A percentile compares a stretch with the other conserved stretches of the same genome.
Evolutionary conservation across 2,797 vertebrate genomes (phyloP).

Genomic region (Pampus argenteus): DNA sequence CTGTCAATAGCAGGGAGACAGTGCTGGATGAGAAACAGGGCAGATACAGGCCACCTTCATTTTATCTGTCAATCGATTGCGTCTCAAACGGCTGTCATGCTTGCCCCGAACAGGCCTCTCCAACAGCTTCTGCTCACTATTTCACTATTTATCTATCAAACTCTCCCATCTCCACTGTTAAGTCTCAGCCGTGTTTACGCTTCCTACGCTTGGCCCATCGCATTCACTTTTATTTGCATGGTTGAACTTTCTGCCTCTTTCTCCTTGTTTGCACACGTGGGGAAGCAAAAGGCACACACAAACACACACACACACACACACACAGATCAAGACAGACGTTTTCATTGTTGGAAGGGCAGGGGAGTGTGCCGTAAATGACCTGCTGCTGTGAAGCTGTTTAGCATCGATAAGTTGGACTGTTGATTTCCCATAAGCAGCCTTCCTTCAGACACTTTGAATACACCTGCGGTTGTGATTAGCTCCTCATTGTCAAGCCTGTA

Average conservation of each 20-base stretch:
- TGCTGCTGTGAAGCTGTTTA: conserved; percentile 37
- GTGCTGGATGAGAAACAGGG: conserved; percentile 30
- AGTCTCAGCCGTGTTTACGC: conserved; percentile 29
- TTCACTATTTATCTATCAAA: conserved; percentile 48
- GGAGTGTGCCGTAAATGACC: conserved; percentile 32
- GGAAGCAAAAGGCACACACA: not conserved
- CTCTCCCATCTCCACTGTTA: conserved; percentile 11
- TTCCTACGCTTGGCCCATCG: conserved; percentile 14
- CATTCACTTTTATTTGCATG: conserved; percentile 45
- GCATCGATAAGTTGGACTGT: conserved; percentile 36
- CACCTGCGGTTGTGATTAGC: conserved; percentile 12
- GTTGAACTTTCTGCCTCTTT: conserved; percentile 29
- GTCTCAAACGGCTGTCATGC: conserved; percentile 38
- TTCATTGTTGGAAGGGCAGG: conserved; percentile 27
- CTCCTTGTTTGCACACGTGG: conserved; percentile 21
- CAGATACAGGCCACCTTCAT: conserved; percentile 44
- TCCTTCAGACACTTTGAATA: conserved; percentile 26
- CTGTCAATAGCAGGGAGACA: conserved; percentile 36
- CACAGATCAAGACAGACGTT: conserved; percentile 1
- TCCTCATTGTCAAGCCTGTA: conserved; percentile 6
- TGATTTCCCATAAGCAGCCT: conserved; percentile 38
- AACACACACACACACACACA: not conserved
- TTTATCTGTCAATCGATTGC: conserved; percentile 55
- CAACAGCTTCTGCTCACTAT: conserved; percentile 22
- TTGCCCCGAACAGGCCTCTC: conserved; percentile 11